These are phyloP conservation scores for Anguilla pacifica DNA, from an alignment of 2,797 vertebrate genomes.

Conservation along the genomic window DNA sequence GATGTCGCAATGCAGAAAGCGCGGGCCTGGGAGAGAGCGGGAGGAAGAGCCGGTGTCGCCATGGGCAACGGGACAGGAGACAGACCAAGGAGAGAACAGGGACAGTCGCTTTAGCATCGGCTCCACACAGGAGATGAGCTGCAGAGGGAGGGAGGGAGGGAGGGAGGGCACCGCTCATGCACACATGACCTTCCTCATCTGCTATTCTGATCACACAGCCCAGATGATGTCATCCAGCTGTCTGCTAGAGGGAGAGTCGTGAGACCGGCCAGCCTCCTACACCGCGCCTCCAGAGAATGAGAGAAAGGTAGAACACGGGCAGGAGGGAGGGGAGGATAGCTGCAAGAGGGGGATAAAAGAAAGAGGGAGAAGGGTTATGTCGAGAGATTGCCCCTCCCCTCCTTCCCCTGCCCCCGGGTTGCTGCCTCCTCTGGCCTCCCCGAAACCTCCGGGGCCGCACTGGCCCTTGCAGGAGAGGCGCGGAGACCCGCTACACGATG, in stretches of 20 bases:
- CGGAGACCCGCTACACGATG: not conserved
- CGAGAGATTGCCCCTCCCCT: slow-evolving; percentile 17
- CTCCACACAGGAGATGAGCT: not conserved
- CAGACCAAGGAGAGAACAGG: not conserved
- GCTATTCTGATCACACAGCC: slow-evolving; percentile 43
- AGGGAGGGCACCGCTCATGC: slow-evolving; percentile 17
- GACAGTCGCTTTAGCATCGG: not conserved
- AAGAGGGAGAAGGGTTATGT: not conserved
- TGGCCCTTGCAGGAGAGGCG: not conserved
- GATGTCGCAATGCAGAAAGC: not conserved
- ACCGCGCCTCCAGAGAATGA: slow-evolving; percentile 27
- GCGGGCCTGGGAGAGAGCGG: not conserved
- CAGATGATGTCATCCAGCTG: slow-evolving; percentile 63
- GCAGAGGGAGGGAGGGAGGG: slow-evolving; percentile 12
- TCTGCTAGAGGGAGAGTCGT: slow-evolving; percentile 40
- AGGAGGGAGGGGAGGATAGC: slow-evolving; percentile 26
- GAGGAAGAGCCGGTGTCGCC: not conserved
- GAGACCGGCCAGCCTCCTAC: slow-evolving; percentile 34
- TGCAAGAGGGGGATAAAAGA: slow-evolving; percentile 7
- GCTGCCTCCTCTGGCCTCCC: not conserved
- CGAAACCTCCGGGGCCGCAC: not conserved
- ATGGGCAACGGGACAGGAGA: not conserved
- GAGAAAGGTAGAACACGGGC: slow-evolving; percentile 24
- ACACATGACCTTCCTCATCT: slow-evolving; percentile 39
- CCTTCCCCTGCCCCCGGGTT: not conserved